These are phyloP conservation scores for Lithobates sylvaticus DNA, from an alignment of 2,797 vertebrate species.

Conservation along the genomic window DNA sequence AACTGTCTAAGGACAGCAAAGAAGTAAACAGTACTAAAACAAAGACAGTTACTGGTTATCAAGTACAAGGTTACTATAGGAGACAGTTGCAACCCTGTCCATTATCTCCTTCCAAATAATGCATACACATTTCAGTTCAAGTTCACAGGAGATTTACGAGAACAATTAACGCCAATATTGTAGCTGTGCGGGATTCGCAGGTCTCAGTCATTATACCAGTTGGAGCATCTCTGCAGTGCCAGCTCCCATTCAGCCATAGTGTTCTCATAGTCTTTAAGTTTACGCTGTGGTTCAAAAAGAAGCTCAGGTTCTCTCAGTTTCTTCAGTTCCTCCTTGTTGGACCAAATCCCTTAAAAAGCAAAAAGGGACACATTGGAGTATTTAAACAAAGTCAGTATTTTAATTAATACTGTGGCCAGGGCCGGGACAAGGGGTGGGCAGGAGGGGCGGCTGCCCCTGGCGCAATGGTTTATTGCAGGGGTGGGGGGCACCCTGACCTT, in stretches of 20 bases:
- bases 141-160: background rate
- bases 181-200: background rate
- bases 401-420: background rate
- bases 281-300: constrained; percentile 81
- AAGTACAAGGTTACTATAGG: background rate
- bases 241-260: constrained; percentile 87
- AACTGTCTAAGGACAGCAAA: background rate
- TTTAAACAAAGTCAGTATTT: background rate
- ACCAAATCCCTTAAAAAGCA: constrained; percentile 87
- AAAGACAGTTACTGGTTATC: background rate
- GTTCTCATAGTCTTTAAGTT: constrained; percentile 75
- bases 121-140: background rate
- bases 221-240: constrained; percentile 84
- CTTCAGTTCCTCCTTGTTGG: constrained; percentile 86
- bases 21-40: background rate
- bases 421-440: too few relatives aligned
- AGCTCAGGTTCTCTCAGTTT: constrained; percentile 80
- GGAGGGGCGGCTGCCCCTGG: too few relatives aligned
- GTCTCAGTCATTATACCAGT: constrained; percentile 82
- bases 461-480: too few relatives aligned
- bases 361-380: background rate
- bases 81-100: background rate
- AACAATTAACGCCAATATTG: background rate
- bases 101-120: background rate
- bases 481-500: too few relatives aligned